phyloP scores from a whole-genome alignment of 2,113 vertebrate species.

The Perca flavescens region DNA sequence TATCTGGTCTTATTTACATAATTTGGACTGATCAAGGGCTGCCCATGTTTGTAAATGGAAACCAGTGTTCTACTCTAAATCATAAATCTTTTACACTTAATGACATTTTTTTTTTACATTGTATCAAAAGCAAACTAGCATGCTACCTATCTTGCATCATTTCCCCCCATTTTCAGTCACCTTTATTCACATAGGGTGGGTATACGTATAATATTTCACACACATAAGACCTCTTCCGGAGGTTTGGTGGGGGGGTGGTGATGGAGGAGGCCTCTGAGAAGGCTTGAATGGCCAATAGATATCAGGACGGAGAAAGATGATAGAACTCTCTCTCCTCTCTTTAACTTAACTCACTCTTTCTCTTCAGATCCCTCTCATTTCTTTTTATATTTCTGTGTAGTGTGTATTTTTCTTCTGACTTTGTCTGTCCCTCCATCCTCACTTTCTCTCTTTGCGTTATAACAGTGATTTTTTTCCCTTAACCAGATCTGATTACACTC shows the following conservation, averaged over 20 bases:
- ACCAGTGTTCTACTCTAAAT: background rate
- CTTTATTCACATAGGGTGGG: background rate
- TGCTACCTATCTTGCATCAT: background rate
- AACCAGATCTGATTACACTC: slow-evolving; percentile 76
- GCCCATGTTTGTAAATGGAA: background rate
- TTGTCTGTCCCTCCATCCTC: slow-evolving; percentile 47
- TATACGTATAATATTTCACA: slow-evolving; percentile 21
- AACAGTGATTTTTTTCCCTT: slow-evolving; percentile 64
- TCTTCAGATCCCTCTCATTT: background rate
- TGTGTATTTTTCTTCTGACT: slow-evolving; percentile 45
- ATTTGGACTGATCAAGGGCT: background rate
- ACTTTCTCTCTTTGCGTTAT: slow-evolving; percentile 46
- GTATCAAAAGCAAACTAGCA: background rate
- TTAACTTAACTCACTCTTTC: background rate
- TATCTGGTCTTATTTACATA: background rate
- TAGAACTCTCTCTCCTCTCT: background rate
- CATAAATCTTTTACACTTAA: background rate
- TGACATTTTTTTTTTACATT: background rate
- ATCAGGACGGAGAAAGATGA: slow-evolving; percentile 15
- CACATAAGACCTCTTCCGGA: slow-evolving; percentile 21
- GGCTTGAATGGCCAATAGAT: slow-evolving; percentile 25
- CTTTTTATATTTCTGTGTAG: background rate
- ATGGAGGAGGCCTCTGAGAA: slow-evolving; percentile 38
- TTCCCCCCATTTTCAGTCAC: background rate
- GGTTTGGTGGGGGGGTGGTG: slow-evolving; percentile 15